A percentile compares a stretch with the other conserved stretches of the same genome.
phyloP scores from a whole-genome alignment of 37 sponge, comb jelly and placozoan species.

The Chondrilla cf. caribensis region DNA sequence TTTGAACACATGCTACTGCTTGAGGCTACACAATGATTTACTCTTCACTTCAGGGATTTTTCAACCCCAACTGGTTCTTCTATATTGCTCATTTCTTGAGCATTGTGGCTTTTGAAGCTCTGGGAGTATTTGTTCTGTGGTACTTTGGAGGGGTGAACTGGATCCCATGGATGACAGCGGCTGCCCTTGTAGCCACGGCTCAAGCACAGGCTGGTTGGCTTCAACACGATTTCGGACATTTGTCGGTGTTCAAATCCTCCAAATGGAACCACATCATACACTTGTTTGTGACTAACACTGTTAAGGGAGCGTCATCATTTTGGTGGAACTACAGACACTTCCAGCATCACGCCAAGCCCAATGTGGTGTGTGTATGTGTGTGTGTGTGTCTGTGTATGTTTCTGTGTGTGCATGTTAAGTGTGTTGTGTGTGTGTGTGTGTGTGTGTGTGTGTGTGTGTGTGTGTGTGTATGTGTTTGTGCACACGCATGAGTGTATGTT shows the following conservation, averaged over 20 bases:
- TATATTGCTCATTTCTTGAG: slow-evolving; percentile 46
- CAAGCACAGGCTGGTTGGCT: slow-evolving; percentile 89
- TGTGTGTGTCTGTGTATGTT: background rate
- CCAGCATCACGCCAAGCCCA: slow-evolving; percentile 84
- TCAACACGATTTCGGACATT: slow-evolving; percentile 87
- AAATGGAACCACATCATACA: slow-evolving; percentile 56
- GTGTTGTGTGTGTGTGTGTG: background rate
- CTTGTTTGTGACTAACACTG: slow-evolving; percentile 44
- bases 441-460: slow-evolving; percentile 11
- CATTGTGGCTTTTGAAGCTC: slow-evolving; percentile 42
- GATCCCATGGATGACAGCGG: slow-evolving; percentile 49
- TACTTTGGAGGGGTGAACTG: slow-evolving; percentile 55
- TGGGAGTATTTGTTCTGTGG: slow-evolving; percentile 46
- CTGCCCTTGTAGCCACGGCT: slow-evolving; percentile 13
- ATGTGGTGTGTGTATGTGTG: slow-evolving; percentile 37
- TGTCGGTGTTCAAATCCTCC: slow-evolving; percentile 61
- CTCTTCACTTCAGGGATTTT: slow-evolving; percentile 42
- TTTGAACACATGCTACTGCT: too few relatives aligned
- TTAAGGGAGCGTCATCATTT: slow-evolving; percentile 72
- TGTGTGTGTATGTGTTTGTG: slow-evolving; percentile 8
- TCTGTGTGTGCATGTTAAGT: background rate
- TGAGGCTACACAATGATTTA: background rate
- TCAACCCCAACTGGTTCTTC: slow-evolving; percentile 50
- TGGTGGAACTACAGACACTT: slow-evolving; percentile 87
- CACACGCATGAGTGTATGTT: background rate